phyloP scores from a whole-genome alignment of 2,888 invertebrate species.

The Drosophila anceps region DNA sequence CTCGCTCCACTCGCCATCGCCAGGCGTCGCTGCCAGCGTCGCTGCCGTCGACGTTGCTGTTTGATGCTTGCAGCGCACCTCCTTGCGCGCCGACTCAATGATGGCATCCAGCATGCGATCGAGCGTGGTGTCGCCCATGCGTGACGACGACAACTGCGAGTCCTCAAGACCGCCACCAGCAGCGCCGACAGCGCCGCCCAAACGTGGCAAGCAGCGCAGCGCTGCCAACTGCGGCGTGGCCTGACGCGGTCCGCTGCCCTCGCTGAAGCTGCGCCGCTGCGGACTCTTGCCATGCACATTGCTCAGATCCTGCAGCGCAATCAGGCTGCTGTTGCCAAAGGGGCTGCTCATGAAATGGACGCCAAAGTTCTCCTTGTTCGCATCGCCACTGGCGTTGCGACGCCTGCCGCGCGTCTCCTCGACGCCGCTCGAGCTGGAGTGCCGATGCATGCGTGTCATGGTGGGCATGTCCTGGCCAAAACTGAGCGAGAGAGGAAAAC shows the following conservation, averaged over 20 bases:
- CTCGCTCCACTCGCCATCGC: constrained; percentile 68
- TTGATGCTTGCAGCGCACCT: constrained; percentile 62
- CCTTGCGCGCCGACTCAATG: constrained; percentile 84
- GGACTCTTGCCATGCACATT: constrained; percentile 83
- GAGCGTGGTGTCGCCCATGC: constrained; percentile 84
- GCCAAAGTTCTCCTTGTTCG: constrained; percentile 84
- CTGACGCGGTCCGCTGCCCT: constrained; percentile 71
- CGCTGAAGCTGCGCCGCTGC: constrained; percentile 70
- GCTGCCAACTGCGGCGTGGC: constrained; percentile 59
- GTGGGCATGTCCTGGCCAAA: constrained; percentile 79
- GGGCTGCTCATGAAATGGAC: constrained; percentile 83
- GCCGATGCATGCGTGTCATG: constrained; percentile 82
- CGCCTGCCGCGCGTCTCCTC: constrained; percentile 63
- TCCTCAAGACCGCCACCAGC: constrained; percentile 48
- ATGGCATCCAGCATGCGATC: constrained; percentile 85
- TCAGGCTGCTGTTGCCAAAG: constrained; percentile 79
- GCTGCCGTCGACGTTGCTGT: not conserved
- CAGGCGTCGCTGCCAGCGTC: not conserved
- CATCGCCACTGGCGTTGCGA: constrained; percentile 69
- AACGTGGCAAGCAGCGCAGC: constrained; percentile 57
- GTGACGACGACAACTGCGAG: constrained; percentile 80
- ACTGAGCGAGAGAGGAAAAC: not conserved
- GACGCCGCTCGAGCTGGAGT: constrained; percentile 78
- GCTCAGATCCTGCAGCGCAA: constrained; percentile 83
- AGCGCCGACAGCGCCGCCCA: constrained; percentile 7